Base-by-base conservation (phyloP, 2,888 invertebrate genomes). In the Alloscopus bannaensis region DNA sequence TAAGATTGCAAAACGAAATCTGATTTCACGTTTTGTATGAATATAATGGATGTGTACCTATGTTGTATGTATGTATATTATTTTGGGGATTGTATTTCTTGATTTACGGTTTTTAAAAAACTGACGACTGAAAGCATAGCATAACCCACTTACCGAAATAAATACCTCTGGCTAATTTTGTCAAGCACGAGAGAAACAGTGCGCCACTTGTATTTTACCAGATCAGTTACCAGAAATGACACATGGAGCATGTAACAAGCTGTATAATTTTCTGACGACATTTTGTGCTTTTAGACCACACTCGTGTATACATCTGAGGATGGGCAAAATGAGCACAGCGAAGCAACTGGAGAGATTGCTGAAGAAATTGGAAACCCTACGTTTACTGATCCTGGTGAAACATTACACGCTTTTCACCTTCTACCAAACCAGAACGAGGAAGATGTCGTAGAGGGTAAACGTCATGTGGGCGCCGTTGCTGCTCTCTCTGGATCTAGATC, bases 391-490 rank as follows among this genome's bases (percentile, higher is more conserved):
- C 29, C 52, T 20, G 60, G 57, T 11, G 73, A 45, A 18, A 45
- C n/a, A 3, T 47, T 59, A n/a, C 36, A 42, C 40, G 62, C 62
- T 3, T 29, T 65, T 75, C 26, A 18, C 47, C 36, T 36, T 52
- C 45, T 64, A 28, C 40, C 45, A 24, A 40, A 29, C 22, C 42
- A 65, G 40, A 26, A 45, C 24, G 55, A 47, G 28, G 55, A 72
- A 24, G 29, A 65, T 50, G 42, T 52, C 57, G n/a, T 18, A 45
- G 57, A 22, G 24, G 59, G 40, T 42, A 79, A 79, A 31, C 71
- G 79, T 40, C 79, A 79, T 57, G 13, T 79, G 50, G 79, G 79
- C 36, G 72, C 71, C 13, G n/a, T 79, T 52, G 79, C 72, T 11
- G 79, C 79, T 22, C 65, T 72, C 28, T 65, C 79, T 60, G 64